Evolutionary conservation across 2,797 vertebrate genomes (phyloP).

Genomic region (Crocidura indochinensis): DNA sequence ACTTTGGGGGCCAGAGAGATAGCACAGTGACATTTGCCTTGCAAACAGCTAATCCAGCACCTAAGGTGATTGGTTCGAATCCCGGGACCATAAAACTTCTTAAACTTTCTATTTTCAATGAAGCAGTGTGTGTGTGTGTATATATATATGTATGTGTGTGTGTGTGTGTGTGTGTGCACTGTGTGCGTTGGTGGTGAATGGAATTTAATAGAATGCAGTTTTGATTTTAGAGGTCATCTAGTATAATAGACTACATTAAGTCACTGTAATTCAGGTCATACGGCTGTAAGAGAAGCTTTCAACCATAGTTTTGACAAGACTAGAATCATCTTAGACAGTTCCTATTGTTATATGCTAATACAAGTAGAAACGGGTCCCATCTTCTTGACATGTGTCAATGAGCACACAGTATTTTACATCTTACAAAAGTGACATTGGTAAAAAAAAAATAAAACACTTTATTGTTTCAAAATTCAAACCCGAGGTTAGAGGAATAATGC

Average conservation of each 20-base stretch:
- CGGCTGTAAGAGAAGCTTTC: neutral
- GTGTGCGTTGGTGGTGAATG: neutral
- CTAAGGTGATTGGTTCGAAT: no score
- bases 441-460: neutral
- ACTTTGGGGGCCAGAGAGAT: neutral
- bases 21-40: no score
- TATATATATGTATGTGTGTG: no score
- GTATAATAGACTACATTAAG: slow-evolving; percentile 1
- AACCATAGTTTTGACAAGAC: neutral
- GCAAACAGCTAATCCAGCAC: no score
- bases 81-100: neutral
- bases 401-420: neutral
- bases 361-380: slow-evolving; percentile 30
- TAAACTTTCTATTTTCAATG: neutral
- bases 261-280: neutral
- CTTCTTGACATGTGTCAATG: neutral
- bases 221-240: neutral
- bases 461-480: neutral
- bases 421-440: neutral
- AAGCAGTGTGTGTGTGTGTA: neutral
- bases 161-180: no score
- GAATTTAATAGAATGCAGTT: neutral
- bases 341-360: slow-evolving; percentile 29
- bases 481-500: no score
- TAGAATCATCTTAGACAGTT: neutral